Conservation (phyloP, 2,113 vertebrate species). For the Sebastes fasciatus region DNA sequence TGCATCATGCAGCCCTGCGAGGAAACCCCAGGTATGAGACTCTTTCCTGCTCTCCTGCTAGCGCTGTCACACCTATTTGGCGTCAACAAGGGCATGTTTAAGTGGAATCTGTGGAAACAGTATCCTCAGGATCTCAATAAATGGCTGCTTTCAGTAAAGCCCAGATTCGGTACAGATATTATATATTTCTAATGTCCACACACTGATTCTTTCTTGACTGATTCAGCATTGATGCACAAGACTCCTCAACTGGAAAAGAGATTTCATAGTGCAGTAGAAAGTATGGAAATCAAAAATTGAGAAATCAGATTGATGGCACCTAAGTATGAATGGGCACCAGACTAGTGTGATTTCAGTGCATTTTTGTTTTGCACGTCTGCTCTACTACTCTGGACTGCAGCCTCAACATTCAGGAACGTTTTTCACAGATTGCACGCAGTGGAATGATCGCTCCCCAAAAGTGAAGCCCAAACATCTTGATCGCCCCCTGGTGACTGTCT, state of each 20-base stretch:
- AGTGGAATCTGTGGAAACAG: slow-evolving; percentile 17
- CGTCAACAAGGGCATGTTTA: not conserved
- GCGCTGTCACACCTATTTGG: not conserved
- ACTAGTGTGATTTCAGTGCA: not conserved
- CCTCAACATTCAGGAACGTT: too few species aligned
- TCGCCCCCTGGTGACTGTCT: too few species aligned
- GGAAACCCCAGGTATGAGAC: slow-evolving; percentile 95
- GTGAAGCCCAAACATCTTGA: too few species aligned
- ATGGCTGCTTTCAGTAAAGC: not conserved
- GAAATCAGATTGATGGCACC: not conserved
- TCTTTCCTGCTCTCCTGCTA: too few species aligned
- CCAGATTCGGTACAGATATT: not conserved
- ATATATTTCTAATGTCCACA: not conserved
- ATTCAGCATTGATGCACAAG: not conserved
- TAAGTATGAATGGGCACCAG: not conserved
- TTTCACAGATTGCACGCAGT: too few species aligned
- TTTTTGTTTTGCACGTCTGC: too few species aligned
- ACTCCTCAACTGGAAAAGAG: not conserved
- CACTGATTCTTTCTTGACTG: not conserved
- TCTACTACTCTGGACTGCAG: too few species aligned
- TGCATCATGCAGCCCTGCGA: slow-evolving; percentile 96
- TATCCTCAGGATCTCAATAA: slow-evolving; percentile 5
- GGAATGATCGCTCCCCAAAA: too few species aligned
- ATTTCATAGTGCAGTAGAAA: not conserved
- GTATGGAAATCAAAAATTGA: not conserved